These are phyloP conservation scores for Sinotaia quadrata DNA, from an alignment of 2,888 invertebrate genomes.

Conservation along the genomic window DNA sequence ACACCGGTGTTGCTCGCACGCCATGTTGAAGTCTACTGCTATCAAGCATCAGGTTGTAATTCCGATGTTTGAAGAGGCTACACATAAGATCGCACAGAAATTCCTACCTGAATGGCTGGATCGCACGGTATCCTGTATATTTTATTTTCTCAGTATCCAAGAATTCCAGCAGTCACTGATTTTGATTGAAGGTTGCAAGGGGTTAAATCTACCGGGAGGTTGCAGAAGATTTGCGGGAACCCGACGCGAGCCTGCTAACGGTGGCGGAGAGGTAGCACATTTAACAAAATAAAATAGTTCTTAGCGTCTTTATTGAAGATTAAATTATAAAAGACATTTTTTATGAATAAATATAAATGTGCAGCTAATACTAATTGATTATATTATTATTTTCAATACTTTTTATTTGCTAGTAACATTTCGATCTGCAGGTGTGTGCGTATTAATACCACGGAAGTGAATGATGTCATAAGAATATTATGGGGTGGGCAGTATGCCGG, in stretches of 20 bases:
- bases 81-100: background rate
- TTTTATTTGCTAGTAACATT: background rate
- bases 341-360: no score
- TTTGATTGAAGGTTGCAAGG: conserved; percentile 2
- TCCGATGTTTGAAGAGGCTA: conserved; percentile 20
- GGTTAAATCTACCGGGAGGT: conserved; percentile 29
- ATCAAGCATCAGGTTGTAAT: conserved; percentile 37
- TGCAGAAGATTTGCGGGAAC: conserved; percentile 60
- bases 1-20: conserved; percentile 27
- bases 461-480: conserved; percentile 32
- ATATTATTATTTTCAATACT: background rate
- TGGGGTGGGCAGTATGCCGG: no score
- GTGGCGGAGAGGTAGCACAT: conserved; percentile 15
- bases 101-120: conserved; percentile 26
- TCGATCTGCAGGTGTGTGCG: conserved; percentile 15
- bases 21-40: conserved; percentile 42
- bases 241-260: conserved; percentile 58
- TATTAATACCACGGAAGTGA: conserved; percentile 27
- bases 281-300: conserved; percentile 19
- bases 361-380: no score
- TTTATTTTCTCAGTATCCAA: conserved; percentile 17
- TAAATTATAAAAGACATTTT: no score
- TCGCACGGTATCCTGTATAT: conserved; percentile 22
- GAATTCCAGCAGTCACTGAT: conserved; percentile 12
- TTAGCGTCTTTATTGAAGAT: background rate